Conservation (phyloP, 2,113 vertebrate genomes). For the Erpornis zantholeuca region DNA sequence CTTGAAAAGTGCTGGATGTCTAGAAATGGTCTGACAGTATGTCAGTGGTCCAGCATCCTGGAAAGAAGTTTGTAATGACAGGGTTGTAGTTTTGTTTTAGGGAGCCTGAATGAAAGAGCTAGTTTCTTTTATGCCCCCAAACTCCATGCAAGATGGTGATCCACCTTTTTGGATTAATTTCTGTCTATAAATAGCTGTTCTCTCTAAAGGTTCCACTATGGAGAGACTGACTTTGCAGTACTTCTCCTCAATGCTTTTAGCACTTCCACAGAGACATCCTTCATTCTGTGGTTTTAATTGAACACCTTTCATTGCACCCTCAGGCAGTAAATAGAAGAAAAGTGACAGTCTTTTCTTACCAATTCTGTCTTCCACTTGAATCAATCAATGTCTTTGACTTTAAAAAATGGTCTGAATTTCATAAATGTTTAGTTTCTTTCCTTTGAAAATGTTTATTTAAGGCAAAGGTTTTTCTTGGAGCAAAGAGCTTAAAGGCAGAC, state of each 20-base stretch:
- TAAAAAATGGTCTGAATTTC: background rate
- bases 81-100: background rate
- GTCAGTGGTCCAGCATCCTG: background rate
- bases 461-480: background rate
- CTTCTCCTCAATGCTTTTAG: background rate
- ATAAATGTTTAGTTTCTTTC: background rate
- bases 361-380: background rate
- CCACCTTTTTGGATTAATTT: background rate
- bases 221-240: background rate
- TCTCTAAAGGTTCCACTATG: background rate
- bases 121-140: background rate
- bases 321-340: background rate
- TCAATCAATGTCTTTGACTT: background rate
- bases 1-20: background rate
- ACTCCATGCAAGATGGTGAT: background rate
- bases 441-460: background rate
- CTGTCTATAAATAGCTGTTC: background rate
- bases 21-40: background rate
- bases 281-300: background rate
- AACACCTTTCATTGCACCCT: background rate
- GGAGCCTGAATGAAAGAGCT: background rate
- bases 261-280: background rate
- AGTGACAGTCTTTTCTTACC: background rate
- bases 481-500: background rate
- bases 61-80: background rate